Percentiles rank a stretch among this genome's conserved stretches.
These are phyloP conservation scores for Cyrtorhinus lividipennis DNA, from an alignment of 1,140 invertebrate genomes.

Conservation along the genomic window DNA sequence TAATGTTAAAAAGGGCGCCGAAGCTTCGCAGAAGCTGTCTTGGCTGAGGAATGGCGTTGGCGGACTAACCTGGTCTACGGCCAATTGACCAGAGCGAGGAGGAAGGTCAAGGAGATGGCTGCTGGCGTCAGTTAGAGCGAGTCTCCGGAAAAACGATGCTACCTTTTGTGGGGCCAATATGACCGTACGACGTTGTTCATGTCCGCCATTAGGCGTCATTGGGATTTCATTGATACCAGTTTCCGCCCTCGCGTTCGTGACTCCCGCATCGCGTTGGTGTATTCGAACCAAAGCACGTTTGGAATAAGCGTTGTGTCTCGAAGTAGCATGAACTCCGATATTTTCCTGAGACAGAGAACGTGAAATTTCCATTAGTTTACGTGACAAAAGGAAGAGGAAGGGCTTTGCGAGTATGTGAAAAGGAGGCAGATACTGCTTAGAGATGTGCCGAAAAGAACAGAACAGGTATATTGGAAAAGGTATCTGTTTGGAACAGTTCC, in stretches of 20 bases:
- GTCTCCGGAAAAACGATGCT: constrained; percentile 14
- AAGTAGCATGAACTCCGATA: constrained; percentile 73
- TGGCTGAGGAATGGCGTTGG: too few species aligned
- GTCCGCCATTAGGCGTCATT: constrained; percentile 42
- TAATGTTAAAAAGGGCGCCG: too few species aligned
- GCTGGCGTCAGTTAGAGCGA: not conserved
- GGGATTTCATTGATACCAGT: constrained; percentile 70
- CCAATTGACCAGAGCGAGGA: too few species aligned
- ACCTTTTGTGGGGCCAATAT: constrained; percentile 24
- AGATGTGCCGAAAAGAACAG: too few species aligned
- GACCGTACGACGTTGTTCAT: constrained; percentile 11
- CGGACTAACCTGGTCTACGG: too few species aligned
- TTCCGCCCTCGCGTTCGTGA: constrained; percentile 64
- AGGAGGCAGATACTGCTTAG: too few species aligned
- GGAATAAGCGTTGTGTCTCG: constrained; percentile 83
- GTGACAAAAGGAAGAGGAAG: not conserved
- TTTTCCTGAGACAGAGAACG: constrained; percentile 46
- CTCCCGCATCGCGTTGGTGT: constrained; percentile 72
- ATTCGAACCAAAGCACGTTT: constrained; percentile 89
- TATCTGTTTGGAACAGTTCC: not conserved
- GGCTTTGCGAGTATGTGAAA: not conserved
- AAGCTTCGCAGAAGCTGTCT: too few species aligned
- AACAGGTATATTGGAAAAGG: too few species aligned
- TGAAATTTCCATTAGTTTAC: not conserved
- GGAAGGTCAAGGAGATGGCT: not conserved